Evolutionary conservation across 2,888 invertebrate species (phyloP), one percentile per base, ranked within the genome.

Genomic region (Drosophila subsilvestris): DNA sequence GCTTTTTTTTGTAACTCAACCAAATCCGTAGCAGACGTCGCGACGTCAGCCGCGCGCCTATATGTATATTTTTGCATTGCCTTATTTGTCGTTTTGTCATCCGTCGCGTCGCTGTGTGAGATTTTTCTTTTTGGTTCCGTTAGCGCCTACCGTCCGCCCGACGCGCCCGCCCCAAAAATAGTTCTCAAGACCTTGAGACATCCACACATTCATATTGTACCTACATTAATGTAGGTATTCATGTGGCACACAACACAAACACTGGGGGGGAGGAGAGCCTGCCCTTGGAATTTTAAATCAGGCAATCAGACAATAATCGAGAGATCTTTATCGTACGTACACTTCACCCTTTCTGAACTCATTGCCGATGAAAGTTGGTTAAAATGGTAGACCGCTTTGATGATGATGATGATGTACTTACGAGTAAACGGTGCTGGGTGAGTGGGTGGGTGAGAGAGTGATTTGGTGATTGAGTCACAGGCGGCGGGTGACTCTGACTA

Each of bases 21-120:
- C 83, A 85, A 83, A 86, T 71, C 86, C 75, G 75, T 44, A 75
- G 69, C 80, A 88, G 84, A 83, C 86, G 87, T 81, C 85, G 57
- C 73, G 82, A 74, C 86, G 86, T 70, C 79, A 75, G 75, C 74
- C 69, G 74, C 75, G 74, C 63, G 45, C 73, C 63, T 74, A 79
- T 71, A 79, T 81, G 75, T 79, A 88, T 74, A 80, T 77, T 88
- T 86, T 84, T 84, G 82, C 85, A 83, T 86, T 86, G 70, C 85
- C 85, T 86, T 86, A 79, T 86, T 88, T 80, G 85, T 86, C 80
- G 86, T 80, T 84, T 84, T 88, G 37, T 37, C 37, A 37, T 37
- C 37, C 37, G 37, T 37, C 37, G 37, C 65, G 80, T 67, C 63
- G 63, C 86, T 69, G 70, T 69, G 50, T 44, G 59, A 45, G 54